Percentiles rank a stretch among this genome's conserved stretches.
Evolutionary conservation across 2,113 vertebrate genomes (phyloP).

Genomic region (Melanerpes aurifrons): DNA sequence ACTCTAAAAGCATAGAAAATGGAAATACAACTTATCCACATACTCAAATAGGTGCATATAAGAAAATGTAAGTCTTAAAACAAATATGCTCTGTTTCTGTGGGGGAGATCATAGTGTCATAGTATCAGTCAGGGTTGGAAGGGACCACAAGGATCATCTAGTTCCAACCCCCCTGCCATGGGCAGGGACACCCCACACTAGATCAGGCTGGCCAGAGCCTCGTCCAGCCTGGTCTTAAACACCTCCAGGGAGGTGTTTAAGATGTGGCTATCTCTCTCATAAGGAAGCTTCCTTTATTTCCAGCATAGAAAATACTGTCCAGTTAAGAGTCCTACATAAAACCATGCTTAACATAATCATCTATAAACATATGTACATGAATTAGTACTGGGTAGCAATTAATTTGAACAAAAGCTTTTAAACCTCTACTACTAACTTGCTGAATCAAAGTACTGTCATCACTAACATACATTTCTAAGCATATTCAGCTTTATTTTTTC

Average conservation of each 20-base stretch:
- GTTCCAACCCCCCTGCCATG: no score
- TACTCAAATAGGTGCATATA: not conserved
- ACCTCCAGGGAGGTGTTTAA: no score
- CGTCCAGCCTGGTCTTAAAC: no score
- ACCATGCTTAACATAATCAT: not conserved
- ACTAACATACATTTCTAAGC: not conserved
- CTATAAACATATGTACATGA: not conserved
- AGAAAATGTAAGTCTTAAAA: not conserved
- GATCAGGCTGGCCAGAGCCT: no score
- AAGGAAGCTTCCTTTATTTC: not conserved
- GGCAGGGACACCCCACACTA: no score
- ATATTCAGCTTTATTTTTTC: not conserved
- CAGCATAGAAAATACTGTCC: not conserved
- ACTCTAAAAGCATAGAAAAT: not conserved
- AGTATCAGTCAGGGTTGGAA: no score
- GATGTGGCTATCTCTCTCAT: not conserved
- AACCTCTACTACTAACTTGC: not conserved
- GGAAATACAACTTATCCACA: not conserved
- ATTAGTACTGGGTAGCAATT: not conserved
- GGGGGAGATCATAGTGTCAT: not conserved
- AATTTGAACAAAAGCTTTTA: conserved; percentile 18
- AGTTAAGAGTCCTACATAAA: not conserved
- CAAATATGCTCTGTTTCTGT: not conserved
- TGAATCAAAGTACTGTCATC: not conserved
- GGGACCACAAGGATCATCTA: no score